Conservation (phyloP, 2,113 vertebrate genomes). For the Lasiurus cinereus region DNA sequence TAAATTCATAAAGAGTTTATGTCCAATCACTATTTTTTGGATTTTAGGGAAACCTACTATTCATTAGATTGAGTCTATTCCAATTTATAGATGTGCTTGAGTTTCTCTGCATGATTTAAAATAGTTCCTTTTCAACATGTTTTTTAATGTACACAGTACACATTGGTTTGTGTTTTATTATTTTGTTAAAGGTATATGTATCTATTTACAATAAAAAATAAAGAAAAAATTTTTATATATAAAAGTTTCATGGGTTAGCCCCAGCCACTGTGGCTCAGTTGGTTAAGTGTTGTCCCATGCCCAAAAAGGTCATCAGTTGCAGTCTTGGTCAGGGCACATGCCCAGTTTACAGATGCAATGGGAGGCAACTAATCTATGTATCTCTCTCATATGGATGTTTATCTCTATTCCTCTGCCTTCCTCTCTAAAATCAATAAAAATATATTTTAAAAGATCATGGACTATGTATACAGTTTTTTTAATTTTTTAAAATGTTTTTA, state of each 20-base stretch:
- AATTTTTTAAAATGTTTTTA: no score
- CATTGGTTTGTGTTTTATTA: not conserved
- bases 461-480: no score
- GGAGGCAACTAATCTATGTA: no score
- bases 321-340: no score
- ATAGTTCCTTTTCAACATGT: not conserved
- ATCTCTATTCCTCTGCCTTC: no score
- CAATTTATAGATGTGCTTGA: not conserved
- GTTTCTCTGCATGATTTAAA: not conserved
- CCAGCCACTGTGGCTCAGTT: no score
- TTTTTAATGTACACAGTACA: not conserved
- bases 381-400: no score
- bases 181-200: not conserved
- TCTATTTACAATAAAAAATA: not conserved
- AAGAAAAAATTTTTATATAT: not conserved
- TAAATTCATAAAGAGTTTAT: slow-evolving; percentile 51
- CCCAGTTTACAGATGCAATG: no score
- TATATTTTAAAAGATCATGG: no score
- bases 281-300: no score
- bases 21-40: not conserved
- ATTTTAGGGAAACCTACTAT: slow-evolving; percentile 30
- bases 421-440: no score
- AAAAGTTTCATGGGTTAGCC: not conserved
- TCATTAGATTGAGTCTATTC: not conserved
- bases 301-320: no score